phyloP scores from a whole-genome alignment of 2,113 vertebrate species.

The Glareola pratincola region DNA sequence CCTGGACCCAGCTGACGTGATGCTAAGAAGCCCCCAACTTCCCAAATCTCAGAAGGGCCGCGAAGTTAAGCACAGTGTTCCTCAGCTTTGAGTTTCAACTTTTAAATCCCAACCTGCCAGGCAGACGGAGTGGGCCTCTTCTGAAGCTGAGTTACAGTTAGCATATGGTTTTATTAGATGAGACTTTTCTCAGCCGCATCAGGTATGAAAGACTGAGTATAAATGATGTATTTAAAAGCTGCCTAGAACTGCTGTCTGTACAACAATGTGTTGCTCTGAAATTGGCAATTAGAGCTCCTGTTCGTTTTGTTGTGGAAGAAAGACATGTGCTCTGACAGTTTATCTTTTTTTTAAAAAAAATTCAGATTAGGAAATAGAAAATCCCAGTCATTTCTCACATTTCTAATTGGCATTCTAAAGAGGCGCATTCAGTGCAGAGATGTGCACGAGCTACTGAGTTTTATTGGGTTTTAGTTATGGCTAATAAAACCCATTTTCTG shows the following conservation, averaged over 20 bases:
- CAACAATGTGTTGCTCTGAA: constrained; percentile 8
- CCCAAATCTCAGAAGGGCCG: neutral
- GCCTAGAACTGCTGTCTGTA: neutral
- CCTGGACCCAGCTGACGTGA: neutral
- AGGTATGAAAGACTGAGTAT: neutral
- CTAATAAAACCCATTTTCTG: constrained; percentile 64
- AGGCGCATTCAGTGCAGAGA: neutral
- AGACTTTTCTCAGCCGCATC: neutral
- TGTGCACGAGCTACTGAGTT: constrained; percentile 26
- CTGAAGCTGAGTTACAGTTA: neutral
- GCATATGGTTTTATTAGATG: constrained; percentile 3
- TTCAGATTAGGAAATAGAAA: constrained; percentile 1
- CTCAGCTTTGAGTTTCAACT: neutral
- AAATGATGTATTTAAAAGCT: constrained; percentile 31
- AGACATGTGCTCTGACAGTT: neutral
- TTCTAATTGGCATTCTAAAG: constrained; percentile 39
- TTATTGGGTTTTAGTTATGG: constrained; percentile 59
- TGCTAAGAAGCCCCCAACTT: neutral
- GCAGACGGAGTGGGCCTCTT: neutral
- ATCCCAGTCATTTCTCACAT: neutral
- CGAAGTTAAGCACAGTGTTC: neutral
- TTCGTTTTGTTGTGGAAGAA: neutral
- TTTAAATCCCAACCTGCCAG: neutral
- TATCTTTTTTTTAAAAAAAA: neutral
- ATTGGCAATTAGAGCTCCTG: constrained; percentile 19